Base-by-base conservation (phyloP, 1,140 invertebrate species). In the Asbolus verrucosus region DNA sequence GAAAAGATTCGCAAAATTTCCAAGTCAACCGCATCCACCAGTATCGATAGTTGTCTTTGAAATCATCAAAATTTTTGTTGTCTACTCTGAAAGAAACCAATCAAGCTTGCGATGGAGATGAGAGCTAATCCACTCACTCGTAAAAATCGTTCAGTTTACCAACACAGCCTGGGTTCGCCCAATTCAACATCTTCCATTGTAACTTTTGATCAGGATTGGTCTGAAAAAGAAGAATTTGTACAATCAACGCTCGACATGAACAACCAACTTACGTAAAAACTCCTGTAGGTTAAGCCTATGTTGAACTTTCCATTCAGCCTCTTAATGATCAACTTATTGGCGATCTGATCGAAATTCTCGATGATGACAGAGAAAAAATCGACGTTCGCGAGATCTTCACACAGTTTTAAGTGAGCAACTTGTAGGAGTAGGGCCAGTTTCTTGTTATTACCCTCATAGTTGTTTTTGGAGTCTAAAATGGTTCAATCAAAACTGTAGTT, bases 111-210 rank as follows among this genome's bases (percentile, higher is more conserved):
- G 6, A 27, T 30, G 54, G 31, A 8, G 13, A 31, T 30, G 9
- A 9, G n/a, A 2, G 9, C 19, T n/a, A 41, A n/a, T 5, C 6
- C 9, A 69, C 46, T 65, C 70, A 78, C 74, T 75, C 43, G 54
- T 71, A 74, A 62, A 77, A 79, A 38, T 78, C 75, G 8, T 38
- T 33, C 3, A 74, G 63, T 67, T 77, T 78, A 9, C 75, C 75
- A 6, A 79, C 66, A 66, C 60, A 70, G 15, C 74, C 74, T 9
- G 73, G 73, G 70, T 75, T 75, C 0, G 74, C 36, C 77, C 78
- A 80, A 63, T 76, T 76, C 16, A 78, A 54, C 67, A 80, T 75
- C 6, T 61, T 69, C 76, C 77, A 79, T 36, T 73, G 74, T 13
- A 80, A 27, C 67, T 79, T 77, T 68, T 76, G 77, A 72, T 79